Percentiles rank a stretch among this genome's conserved stretches.
Evolutionary conservation across 1,140 invertebrate species (phyloP).

Genomic region (Leptonema lineaticorne): DNA sequence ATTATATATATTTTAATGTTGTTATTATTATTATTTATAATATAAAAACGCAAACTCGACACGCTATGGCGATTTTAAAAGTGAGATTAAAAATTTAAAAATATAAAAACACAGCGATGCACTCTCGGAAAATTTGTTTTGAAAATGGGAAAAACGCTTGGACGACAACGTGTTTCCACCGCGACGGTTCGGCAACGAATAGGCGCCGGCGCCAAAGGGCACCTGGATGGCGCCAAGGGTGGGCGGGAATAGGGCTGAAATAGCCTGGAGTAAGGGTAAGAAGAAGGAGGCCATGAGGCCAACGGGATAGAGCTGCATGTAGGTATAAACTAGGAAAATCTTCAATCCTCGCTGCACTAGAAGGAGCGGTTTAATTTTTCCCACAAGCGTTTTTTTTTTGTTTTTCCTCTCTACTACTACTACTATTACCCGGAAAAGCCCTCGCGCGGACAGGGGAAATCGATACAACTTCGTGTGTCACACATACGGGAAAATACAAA

Average conservation of each 20-base stretch:
- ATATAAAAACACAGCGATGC: background rate
- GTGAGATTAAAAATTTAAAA: no score
- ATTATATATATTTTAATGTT: no score
- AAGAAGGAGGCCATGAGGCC: background rate
- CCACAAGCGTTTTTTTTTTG: background rate
- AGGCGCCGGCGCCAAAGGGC: conserved; percentile 22
- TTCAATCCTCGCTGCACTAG: no score
- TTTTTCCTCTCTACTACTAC: no score
- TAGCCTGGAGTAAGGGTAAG: background rate
- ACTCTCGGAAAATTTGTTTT: background rate
- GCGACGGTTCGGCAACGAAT: background rate
- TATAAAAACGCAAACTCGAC: no score
- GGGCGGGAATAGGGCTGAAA: background rate
- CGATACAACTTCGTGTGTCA: no score
- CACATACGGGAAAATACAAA: no score
- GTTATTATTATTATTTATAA: no score
- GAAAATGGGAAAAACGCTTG: background rate
- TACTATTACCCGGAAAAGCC: no score
- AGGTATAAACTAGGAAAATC: no score
- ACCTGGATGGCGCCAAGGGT: background rate
- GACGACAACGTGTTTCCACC: background rate
- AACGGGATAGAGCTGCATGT: background rate
- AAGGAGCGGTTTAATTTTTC: background rate
- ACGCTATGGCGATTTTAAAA: no score
- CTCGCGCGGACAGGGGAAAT: no score